Evolutionary conservation across 2,888 invertebrate genomes (phyloP).

Genomic region (Hirudinaria manillensis): DNA sequence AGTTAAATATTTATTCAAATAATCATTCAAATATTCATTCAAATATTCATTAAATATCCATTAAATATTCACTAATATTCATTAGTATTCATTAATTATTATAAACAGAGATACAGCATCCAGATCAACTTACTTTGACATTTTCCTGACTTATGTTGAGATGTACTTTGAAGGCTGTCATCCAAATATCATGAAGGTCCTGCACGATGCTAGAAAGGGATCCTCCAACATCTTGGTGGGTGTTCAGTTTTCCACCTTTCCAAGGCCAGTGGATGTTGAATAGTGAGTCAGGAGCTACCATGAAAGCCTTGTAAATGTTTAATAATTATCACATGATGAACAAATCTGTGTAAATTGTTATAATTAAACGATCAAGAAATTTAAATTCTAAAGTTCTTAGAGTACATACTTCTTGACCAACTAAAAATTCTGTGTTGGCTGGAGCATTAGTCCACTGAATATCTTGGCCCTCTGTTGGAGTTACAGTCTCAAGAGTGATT

Average conservation of each 20-base stretch:
- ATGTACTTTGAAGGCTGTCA: constrained; percentile 68
- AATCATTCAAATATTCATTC: too few relatives aligned
- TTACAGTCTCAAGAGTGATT: too few relatives aligned
- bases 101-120: background rate
- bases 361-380: constrained; percentile 2
- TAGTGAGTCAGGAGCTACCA: constrained; percentile 55
- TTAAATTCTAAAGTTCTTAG: background rate
- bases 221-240: constrained; percentile 76
- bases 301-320: constrained; percentile 58
- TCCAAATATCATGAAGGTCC: constrained; percentile 83
- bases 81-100: background rate
- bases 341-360: background rate
- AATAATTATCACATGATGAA: background rate
- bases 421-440: constrained; percentile 57
- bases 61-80: too few relatives aligned
- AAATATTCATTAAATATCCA: too few relatives aligned
- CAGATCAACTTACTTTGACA: constrained; percentile 52
- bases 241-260: constrained; percentile 76
- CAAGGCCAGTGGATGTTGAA: constrained; percentile 88
- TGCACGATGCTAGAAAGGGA: constrained; percentile 75
- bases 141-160: constrained; percentile 67
- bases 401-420: constrained; percentile 68
- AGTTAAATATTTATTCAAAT: too few relatives aligned
- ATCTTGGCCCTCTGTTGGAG: constrained; percentile 40
- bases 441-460: constrained; percentile 50